These are phyloP conservation scores for Laticauda laticaudata DNA, from an alignment of 2,113 vertebrate genomes.

Conservation along the genomic window DNA sequence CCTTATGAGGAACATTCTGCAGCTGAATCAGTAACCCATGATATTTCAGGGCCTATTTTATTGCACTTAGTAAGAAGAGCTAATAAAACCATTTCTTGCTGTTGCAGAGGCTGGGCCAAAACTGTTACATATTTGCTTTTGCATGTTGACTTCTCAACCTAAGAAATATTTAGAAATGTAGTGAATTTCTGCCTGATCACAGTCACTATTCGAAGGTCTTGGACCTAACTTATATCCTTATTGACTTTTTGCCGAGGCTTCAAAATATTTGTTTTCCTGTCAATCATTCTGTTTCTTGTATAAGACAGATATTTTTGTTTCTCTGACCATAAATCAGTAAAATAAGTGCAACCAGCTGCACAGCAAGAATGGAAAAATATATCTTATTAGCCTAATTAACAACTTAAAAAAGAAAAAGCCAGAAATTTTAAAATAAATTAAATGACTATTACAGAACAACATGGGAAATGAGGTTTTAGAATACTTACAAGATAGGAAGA, in stretches of 20 bases:
- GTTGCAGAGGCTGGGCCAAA: background rate
- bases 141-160: background rate
- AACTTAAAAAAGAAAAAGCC: background rate
- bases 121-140: background rate
- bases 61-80: background rate
- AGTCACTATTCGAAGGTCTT: background rate
- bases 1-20: background rate
- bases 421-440: background rate
- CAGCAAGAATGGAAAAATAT: fast-evolving
- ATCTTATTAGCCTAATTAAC: background rate
- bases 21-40: background rate
- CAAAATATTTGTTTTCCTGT: background rate
- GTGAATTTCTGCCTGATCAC: background rate
- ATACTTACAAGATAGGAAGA: constrained; percentile 2
- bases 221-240: background rate
- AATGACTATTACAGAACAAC: constrained; percentile 34
- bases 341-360: background rate
- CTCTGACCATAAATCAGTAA: background rate
- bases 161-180: background rate
- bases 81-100: background rate
- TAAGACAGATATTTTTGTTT: background rate
- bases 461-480: constrained; percentile 11
- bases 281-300: background rate
- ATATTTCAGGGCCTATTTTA: background rate
- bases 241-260: background rate